Percentiles rank a stretch among this genome's conserved stretches.
These are phyloP conservation scores for Indicator indicator DNA, from an alignment of 2,113 vertebrate species.

Conservation along the genomic window DNA sequence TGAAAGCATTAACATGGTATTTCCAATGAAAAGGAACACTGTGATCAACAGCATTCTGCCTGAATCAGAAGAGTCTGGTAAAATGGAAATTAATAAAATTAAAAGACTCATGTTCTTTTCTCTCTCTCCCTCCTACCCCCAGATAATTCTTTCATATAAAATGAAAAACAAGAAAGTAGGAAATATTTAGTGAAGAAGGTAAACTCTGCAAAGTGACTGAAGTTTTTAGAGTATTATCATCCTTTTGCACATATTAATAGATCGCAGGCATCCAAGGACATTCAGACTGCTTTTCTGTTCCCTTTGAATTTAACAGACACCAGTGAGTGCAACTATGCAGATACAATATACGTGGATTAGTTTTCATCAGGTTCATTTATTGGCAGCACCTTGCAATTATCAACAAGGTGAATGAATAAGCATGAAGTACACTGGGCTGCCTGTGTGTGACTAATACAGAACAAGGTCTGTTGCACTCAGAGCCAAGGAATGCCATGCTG, in stretches of 20 bases:
- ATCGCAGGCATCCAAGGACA: slow-evolving; percentile 20
- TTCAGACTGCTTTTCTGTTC: slow-evolving; percentile 54
- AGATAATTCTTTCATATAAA: background rate
- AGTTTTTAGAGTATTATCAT: background rate
- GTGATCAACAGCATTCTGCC: background rate
- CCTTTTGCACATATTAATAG: background rate
- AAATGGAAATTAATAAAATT: background rate
- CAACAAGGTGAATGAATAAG: slow-evolving; percentile 78
- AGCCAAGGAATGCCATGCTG: slow-evolving; percentile 63
- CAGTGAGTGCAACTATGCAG: slow-evolving; percentile 50
- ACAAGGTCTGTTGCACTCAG: slow-evolving; percentile 33
- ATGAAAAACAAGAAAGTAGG: background rate
- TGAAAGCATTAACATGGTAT: background rate
- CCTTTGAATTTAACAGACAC: slow-evolving; percentile 60
- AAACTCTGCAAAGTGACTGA: background rate
- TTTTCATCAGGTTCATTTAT: slow-evolving; percentile 74
- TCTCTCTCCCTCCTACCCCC: background rate
- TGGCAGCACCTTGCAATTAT: slow-evolving; percentile 70
- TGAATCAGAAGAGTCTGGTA: background rate
- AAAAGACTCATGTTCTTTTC: background rate
- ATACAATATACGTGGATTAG: slow-evolving; percentile 59
- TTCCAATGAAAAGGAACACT: background rate
- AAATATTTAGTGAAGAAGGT: background rate
- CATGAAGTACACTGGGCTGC: slow-evolving; percentile 71
- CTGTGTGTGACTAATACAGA: slow-evolving; percentile 62